A percentile compares a stretch with the other conserved stretches of the same genome.
Evolutionary conservation across 2,888 invertebrate species (phyloP).

Genomic region (Timema cristinae): DNA sequence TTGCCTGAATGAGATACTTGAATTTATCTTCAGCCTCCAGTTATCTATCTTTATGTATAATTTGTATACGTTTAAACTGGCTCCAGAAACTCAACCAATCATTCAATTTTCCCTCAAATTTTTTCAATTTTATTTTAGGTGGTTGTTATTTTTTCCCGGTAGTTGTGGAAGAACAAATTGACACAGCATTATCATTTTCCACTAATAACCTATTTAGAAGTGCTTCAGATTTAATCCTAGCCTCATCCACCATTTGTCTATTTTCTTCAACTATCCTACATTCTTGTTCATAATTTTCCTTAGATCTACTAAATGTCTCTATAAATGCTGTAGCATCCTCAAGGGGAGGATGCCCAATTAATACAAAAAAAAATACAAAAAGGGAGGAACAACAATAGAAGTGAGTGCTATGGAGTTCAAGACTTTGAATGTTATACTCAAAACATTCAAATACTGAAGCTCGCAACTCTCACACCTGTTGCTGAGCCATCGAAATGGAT

Average conservation of each 20-base stretch:
- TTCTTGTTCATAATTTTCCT: background rate
- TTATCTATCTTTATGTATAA: constrained; percentile 33
- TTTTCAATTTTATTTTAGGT: constrained; percentile 3
- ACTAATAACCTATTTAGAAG: background rate
- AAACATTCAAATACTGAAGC: too few relatives aligned
- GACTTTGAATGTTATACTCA: too few relatives aligned
- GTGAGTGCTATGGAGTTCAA: too few relatives aligned
- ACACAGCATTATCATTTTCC: background rate
- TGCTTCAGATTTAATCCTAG: background rate
- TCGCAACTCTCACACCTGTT: too few relatives aligned
- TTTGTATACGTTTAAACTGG: constrained; percentile 36
- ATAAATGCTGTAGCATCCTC: background rate
- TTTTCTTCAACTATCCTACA: background rate
- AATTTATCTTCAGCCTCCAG: constrained; percentile 33
- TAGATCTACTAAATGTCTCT: background rate
- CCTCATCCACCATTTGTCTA: background rate
- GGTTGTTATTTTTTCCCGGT: background rate
- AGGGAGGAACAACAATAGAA: too few relatives aligned
- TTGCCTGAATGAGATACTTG: constrained; percentile 34
- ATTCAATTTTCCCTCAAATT: constrained; percentile 22
- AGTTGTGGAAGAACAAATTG: background rate
- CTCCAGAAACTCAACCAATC: constrained; percentile 34
- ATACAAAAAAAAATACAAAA: too few relatives aligned
- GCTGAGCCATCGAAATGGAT: too few relatives aligned
- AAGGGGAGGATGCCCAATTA: too few relatives aligned